Evolutionary conservation across 1,140 invertebrate genomes (phyloP), one percentile per base, ranked within the genome.

Genomic region (Delia radicum): DNA sequence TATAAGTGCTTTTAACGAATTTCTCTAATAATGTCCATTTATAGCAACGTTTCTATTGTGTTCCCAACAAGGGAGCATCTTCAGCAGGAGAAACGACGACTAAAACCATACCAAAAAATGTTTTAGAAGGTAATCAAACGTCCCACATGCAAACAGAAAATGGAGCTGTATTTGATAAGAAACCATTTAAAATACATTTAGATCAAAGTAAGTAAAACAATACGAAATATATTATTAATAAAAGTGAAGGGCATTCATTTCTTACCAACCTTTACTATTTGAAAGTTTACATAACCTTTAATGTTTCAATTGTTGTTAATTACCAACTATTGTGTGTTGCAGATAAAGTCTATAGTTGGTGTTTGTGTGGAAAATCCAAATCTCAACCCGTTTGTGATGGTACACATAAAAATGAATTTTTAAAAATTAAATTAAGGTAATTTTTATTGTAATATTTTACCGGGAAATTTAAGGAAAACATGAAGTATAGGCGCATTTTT

Each of bases 361-460:
- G 98, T 87, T 86, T 93, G 3, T 99, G 98, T 89, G 98, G 98
- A 3, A 90, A 91, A 73, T 98, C 96, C 79, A 93, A 96, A 80
- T 91, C 87, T 73, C 96, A 98, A 88, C 97, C 97, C 0, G 89
- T 99, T n/a, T 99, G 98, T 88, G 97, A 99, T 89, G 93, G 93
- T 4, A 94, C 93, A 8, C 97, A 99, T 85, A 95, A 90, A 81
- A 92, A 91, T 84, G 86, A 91, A 33, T 91, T 89, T 79, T 86
- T 95, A 0, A 93, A 92, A 88, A 90, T 93, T 42, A 90, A 91
- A 83, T 86, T 89, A 28, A 91, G 89, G 91, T 90, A 79, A 82
- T 78, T 24, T 37, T 33, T n/a, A n/a, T n/a, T n/a, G n/a, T n/a
- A n/a, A n/a, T n/a, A n/a, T n/a, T n/a, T n/a, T n/a, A n/a, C n/a